Conservation (phyloP, 1,140 invertebrate species). For the Halyomorpha halys region DNA sequence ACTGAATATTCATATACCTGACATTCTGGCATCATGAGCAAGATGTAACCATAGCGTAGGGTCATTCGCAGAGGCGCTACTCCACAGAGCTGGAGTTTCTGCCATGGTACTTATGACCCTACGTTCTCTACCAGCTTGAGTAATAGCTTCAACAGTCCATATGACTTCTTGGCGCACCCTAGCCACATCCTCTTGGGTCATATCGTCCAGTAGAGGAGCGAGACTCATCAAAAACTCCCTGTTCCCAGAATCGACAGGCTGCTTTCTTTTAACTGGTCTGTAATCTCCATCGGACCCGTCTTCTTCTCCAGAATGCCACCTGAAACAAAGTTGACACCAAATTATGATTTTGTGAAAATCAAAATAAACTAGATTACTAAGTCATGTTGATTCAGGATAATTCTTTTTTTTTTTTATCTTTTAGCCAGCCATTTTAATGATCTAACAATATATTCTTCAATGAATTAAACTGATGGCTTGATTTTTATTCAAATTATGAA, state of each 20-base stretch:
- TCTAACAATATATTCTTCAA: too few relatives aligned
- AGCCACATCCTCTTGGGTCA: neutral
- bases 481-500: too few relatives aligned
- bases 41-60: neutral
- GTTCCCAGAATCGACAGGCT: neutral
- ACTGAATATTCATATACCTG: neutral
- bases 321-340: neutral
- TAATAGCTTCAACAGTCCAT: neutral
- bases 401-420: too few relatives aligned
- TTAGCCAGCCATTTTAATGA: too few relatives aligned
- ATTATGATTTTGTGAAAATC: too few relatives aligned
- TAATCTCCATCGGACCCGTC: constrained; percentile 3
- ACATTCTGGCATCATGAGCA: neutral
- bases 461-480: too few relatives aligned
- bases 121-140: neutral
- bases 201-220: neutral
- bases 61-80: neutral
- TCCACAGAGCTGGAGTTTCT: neutral
- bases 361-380: too few relatives aligned
- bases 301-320: constrained; percentile 6
- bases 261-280: neutral
- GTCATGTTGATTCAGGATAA: too few relatives aligned
- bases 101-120: neutral
- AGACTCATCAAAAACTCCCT: constrained; percentile 6
- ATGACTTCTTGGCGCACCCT: neutral